Base-by-base conservation (phyloP, 2,888 invertebrate genomes). In the Phragmatobia fuliginosa region DNA sequence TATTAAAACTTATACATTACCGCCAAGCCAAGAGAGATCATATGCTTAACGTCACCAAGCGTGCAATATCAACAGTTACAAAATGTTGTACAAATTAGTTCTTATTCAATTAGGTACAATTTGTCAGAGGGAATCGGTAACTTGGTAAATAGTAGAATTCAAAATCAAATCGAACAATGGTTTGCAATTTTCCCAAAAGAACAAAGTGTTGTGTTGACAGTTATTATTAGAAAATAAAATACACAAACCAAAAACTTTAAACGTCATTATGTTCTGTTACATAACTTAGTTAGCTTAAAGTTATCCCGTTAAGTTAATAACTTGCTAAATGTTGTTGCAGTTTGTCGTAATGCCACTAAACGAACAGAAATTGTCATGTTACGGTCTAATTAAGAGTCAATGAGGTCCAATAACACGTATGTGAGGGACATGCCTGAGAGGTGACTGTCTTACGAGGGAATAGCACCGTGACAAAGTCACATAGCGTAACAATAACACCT, bases 311-410 rank as follows among this genome's bases (percentile, higher is more conserved):
- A 62, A 59, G 33, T 36, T 45, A 59, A 45, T 49, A 58, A 67
- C 52, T 58, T 28, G 59, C 28, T 59, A 68, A 68, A 45, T 14
- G 1, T 14, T 36, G 6, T 36, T 18, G 49, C 36, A 61, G 64
- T 58, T 61, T 61, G 59, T 59, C 58, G 41, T 52, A 66, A 68
- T 68, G 52, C 66, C 18, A 33, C 6, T 56, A 72, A 72, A 65
- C 72, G 38, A 72, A 67, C 69, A 60, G 41, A 41, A 81, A 77
- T 74, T 76, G 65, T 45, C 52, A 67, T 56, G 73, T 68, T 68
- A 73, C 82, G 82, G 73, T 77, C 74, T 76, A 73, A 75, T 82
- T 77, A 74, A 56, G n/a, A 72, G 62, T 33, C 72, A 67, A 76
- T 81, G 75, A 72, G 64, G 66, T 66, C 64, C 45, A 70, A 32